Conservation (phyloP, 1,140 invertebrate species). For the Leptinotarsa undecemlineata region DNA sequence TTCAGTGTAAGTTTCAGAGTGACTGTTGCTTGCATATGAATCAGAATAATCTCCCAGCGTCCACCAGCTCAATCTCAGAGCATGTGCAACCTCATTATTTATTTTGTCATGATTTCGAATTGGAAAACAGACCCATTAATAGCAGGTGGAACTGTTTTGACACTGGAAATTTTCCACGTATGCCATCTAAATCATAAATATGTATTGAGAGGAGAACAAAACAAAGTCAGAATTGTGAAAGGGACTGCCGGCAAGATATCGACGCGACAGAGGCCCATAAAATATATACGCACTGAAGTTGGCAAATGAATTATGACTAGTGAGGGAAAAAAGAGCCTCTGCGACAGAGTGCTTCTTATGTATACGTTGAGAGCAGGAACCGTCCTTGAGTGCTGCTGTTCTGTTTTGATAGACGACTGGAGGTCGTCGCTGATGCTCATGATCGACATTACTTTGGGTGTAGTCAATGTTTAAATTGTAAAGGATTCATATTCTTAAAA, state of each 20-base stretch:
- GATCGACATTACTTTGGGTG: too few relatives aligned
- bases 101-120: neutral
- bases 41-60: too few relatives aligned
- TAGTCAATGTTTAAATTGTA: too few relatives aligned
- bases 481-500: too few relatives aligned
- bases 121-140: slow-evolving; percentile 1
- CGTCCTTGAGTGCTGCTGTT: slow-evolving; percentile 2
- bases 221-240: slow-evolving; percentile 31
- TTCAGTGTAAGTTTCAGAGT: too few relatives aligned
- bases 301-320: slow-evolving; percentile 35
- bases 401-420: neutral
- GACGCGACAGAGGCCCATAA: slow-evolving; percentile 29
- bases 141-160: neutral
- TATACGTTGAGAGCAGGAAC: slow-evolving; percentile 18
- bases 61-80: neutral
- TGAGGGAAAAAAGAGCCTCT: slow-evolving; percentile 9
- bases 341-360: slow-evolving; percentile 29
- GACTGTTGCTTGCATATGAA: too few relatives aligned
- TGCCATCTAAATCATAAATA: slow-evolving; percentile 33
- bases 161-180: slow-evolving; percentile 9
- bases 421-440: neutral
- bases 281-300: slow-evolving; percentile 35
- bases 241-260: slow-evolving; percentile 33
- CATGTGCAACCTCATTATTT: neutral
- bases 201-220: slow-evolving; percentile 33